phyloP scores from a whole-genome alignment of 2,888 invertebrate species.

The Lasioglossum marginatum region DNA sequence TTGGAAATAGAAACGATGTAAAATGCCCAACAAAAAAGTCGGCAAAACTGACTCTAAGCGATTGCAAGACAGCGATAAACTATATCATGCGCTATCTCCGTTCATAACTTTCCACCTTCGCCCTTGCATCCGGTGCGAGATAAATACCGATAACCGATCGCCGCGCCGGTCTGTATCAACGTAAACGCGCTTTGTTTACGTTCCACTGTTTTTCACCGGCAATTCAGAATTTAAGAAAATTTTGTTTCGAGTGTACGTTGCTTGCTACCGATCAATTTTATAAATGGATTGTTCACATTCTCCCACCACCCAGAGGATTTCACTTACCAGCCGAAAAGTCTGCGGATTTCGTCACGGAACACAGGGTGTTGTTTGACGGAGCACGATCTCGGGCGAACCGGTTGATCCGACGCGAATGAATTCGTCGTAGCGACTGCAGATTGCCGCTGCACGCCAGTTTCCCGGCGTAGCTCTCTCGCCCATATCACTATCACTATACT shows the following conservation, averaged over 20 bases:
- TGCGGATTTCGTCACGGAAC: neutral
- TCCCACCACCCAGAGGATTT: no score
- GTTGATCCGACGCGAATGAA: slow-evolving; percentile 2
- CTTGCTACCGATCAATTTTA: neutral
- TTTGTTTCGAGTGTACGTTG: neutral
- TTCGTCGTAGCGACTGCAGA: slow-evolving; percentile 20
- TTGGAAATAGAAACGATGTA: neutral
- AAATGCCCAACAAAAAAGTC: neutral
- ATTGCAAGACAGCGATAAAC: neutral
- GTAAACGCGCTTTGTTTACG: neutral
- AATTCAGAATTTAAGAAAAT: neutral
- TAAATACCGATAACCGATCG: neutral
- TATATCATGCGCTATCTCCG: neutral
- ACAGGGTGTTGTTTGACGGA: neutral
- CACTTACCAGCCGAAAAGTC: neutral
- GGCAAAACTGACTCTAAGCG: neutral
- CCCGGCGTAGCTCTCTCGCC: slow-evolving; percentile 10
- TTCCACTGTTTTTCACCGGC: neutral
- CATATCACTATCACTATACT: neutral
- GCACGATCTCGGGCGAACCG: neutral
- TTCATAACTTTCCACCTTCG: neutral
- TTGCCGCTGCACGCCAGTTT: neutral
- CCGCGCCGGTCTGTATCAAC: neutral
- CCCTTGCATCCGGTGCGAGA: neutral
- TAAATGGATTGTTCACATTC: neutral